Conservation (phyloP, 53 echinoderm and acorn worm genomes). For the Temnopleurus reevesii region DNA sequence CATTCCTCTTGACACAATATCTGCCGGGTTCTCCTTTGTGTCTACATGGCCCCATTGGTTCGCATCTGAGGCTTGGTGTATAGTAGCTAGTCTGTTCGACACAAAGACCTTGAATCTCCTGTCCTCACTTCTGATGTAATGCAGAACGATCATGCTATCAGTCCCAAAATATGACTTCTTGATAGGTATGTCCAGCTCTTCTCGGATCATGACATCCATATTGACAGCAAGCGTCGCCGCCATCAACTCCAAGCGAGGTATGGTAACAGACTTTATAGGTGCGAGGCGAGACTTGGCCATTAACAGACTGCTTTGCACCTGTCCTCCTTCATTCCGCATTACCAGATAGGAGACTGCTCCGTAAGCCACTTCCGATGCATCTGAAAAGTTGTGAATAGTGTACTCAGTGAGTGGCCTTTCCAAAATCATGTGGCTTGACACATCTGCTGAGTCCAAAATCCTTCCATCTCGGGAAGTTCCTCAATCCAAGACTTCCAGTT, state of each 20-base stretch:
- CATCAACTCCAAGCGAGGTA: constrained; percentile 57
- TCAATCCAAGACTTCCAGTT: constrained; percentile 65
- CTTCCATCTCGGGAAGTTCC: constrained; percentile 62
- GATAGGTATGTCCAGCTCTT: constrained; percentile 54
- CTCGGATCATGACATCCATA: constrained; percentile 30
- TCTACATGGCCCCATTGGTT: constrained; percentile 54
- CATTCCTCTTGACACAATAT: constrained; percentile 47
- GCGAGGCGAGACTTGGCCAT: constrained; percentile 61
- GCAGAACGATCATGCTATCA: constrained; percentile 58
- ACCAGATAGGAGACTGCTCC: constrained; percentile 60
- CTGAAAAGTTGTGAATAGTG: constrained; percentile 70
- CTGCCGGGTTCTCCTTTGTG: constrained; percentile 54
- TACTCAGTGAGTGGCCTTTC: constrained; percentile 39
- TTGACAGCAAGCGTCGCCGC: constrained; percentile 57
- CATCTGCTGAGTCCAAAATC: constrained; percentile 68
- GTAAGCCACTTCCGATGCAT: constrained; percentile 66
- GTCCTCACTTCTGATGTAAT: constrained; percentile 49
- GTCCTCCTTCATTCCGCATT: constrained; percentile 22
- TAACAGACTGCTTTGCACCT: constrained; percentile 25
- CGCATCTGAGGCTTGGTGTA: constrained; percentile 4
- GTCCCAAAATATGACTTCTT: constrained; percentile 55
- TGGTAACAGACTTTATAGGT: constrained; percentile 60
- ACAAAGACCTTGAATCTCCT: constrained; percentile 61
- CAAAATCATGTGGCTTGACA: constrained; percentile 64
- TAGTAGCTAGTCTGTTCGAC: constrained; percentile 47